Base-by-base conservation (phyloP, 2,888 invertebrate genomes). In the Drosophila anomelani region DNA sequence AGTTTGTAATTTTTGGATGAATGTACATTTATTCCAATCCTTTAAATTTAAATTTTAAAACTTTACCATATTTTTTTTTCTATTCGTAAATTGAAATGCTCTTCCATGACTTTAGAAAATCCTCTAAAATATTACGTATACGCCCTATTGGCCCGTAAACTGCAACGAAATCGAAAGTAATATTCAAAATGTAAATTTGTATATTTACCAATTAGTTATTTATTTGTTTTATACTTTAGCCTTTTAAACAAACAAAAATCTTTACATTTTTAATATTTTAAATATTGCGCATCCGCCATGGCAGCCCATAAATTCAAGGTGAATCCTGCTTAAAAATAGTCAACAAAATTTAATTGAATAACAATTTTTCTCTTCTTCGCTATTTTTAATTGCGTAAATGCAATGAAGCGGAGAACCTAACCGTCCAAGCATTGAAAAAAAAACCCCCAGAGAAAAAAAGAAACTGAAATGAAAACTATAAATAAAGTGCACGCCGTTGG, bases 341-440 rank as follows among this genome's bases (percentile, higher is more conserved):
- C 39, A 56, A 53, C 57, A 46, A 46, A 29, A 74, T 66, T 74
- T 51, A 75, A 68, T 88, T 73, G 71, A 85, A 85, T 75, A 81
- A 62, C 46, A 59, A 59, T 74, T 64, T 77, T 73, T n/a, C 63
- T 56, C 57, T 26, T 43, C 53, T 75, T 66, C 39, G 46, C 68
- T 75, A 57, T 58, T 76, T 59, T 32, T 79, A 77, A 85, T 82
- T 82, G 80, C 73, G 59, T 67, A 70, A 77, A 77, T 88, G 83
- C 80, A 85, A 77, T 85, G 69, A 82, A 77, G 75, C 78, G 73
- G 49, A 85, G 64, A 71, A 81, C 64, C 59, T 56, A 60, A 56
- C 51, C 75, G 79, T 39, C 49, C 62, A 61, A 80, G 77, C 68
- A 67, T 60, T 51, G 51, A 54, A 55, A 77, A 56, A 49, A 17